Percentiles rank a stretch among this genome's conserved stretches.
Evolutionary conservation across 2,797 vertebrate species (phyloP).

Genomic region (Pseudopleuronectes americanus): DNA sequence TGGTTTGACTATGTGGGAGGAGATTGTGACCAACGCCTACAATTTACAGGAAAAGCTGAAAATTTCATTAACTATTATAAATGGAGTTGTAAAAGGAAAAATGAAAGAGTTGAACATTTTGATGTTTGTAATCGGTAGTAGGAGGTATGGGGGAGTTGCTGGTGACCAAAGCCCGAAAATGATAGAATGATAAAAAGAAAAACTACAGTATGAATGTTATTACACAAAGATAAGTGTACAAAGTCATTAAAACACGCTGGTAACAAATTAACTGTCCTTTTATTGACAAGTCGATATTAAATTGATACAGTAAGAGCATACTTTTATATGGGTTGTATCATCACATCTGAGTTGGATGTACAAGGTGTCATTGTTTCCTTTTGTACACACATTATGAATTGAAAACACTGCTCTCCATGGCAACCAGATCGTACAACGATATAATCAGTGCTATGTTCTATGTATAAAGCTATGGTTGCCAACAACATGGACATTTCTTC

Average conservation of each 20-base stretch:
- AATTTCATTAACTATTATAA: too few species aligned
- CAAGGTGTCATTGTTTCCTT: constrained; percentile 21
- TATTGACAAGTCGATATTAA: constrained; percentile 67
- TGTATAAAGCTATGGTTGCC: constrained; percentile 37
- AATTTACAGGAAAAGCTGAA: too few species aligned
- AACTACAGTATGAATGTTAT: too few species aligned
- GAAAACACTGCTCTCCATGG: constrained; percentile 25
- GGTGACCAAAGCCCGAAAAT: too few species aligned
- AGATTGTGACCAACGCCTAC: too few species aligned
- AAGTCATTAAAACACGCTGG: constrained; percentile 17
- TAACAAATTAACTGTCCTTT: constrained; percentile 69
- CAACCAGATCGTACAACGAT: constrained; percentile 23
- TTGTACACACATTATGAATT: constrained; percentile 36
- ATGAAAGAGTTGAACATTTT: too few species aligned
- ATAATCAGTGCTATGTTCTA: constrained; percentile 9
- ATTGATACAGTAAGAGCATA: constrained; percentile 37
- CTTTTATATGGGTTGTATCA: constrained; percentile 23
- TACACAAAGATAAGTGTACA: not conserved
- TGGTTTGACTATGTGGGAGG: too few species aligned
- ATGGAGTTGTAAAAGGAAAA: too few species aligned
- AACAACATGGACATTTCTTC: constrained; percentile 50
- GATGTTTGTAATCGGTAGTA: too few species aligned
- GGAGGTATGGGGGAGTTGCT: too few species aligned
- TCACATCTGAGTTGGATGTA: constrained; percentile 27
- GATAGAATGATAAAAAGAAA: too few species aligned